Conservation (phyloP, 92 coral and sea anemone genomes). For the Porites rus region DNA sequence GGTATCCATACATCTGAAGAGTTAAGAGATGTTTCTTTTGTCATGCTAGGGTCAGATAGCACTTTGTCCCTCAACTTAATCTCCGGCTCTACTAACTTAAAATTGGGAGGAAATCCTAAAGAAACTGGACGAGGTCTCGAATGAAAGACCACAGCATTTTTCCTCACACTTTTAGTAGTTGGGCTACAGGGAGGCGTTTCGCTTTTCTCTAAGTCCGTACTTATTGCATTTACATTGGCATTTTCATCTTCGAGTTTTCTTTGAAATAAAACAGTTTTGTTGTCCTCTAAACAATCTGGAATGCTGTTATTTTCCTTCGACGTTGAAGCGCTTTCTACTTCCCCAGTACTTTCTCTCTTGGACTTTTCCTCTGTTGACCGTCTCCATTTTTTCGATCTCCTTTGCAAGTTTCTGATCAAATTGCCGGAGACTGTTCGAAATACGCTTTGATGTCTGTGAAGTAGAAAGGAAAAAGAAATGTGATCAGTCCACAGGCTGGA, state of each 20-base stretch:
- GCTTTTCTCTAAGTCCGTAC: neutral
- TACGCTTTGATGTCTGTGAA: slow-evolving; percentile 64
- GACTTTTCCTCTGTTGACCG: slow-evolving; percentile 77
- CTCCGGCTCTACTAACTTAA: slow-evolving; percentile 1
- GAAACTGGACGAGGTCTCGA: slow-evolving; percentile 47
- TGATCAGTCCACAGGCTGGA: too few relatives aligned
- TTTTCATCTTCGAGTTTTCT: slow-evolving; percentile 23
- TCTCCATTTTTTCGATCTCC: slow-evolving; percentile 89
- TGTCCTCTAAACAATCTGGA: neutral
- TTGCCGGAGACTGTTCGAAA: slow-evolving; percentile 75
- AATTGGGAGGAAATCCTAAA: slow-evolving; percentile 17
- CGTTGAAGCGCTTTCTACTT: slow-evolving; percentile 19
- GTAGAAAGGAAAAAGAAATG: neutral
- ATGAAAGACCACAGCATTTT: slow-evolving; percentile 16
- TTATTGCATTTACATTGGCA: neutral
- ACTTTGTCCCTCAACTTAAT: slow-evolving; percentile 33
- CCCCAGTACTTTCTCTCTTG: slow-evolving; percentile 20
- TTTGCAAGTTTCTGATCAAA: slow-evolving; percentile 75
- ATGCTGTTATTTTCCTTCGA: slow-evolving; percentile 25
- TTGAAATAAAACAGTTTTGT: neutral
- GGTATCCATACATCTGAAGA: slow-evolving; percentile 62
- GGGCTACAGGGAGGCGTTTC: slow-evolving; percentile 33
- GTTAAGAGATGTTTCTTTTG: slow-evolving; percentile 39
- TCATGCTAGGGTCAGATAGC: slow-evolving; percentile 37
- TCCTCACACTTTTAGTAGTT: neutral